Evolutionary conservation across 2,797 vertebrate genomes (phyloP), one percentile per base, ranked within the genome.

Genomic region (Meriones psammophilus): DNA sequence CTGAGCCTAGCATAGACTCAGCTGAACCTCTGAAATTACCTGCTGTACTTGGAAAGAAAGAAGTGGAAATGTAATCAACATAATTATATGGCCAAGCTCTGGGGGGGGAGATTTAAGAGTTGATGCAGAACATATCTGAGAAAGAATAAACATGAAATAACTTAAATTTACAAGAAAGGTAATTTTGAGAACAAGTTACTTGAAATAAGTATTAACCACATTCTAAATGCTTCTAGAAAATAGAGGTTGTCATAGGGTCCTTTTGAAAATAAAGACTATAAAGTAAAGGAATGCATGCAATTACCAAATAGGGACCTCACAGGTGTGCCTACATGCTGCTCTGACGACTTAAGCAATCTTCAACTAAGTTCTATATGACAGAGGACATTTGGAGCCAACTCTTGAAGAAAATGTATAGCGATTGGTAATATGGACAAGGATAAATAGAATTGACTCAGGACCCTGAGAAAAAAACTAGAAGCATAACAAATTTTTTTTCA

Each of bases 1-100:
- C 46, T 80, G 60, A 97, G 88, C 90, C 84, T 68, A 33, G 90
- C 77, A 93, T 77, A 93, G 90, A 83, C 36, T 83, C 33, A n/a
- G 91, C 91, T 76, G 15, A 20, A 80, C 90, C 90, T 96, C 96
- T 89, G 73, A 90, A 96, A 97, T 97, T 95, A 94, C 90, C 92
- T 92, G 68, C 71, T 85, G 64, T 36, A 84, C 71, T 97, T 96
- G 76, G 88, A 93, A 97, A 95, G 92, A 88, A 96, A 89, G 89
- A 94, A 92, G 42, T 96, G 42, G 60, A 33, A 87, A 94, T 73
- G 80, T 76, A 93, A 93, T 96, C 92, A 96, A 50, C 42, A 33
- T 94, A 97, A 97, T 97, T 97, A 94, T 42, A 95, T 79, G 88
- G 42, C 76, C 76, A 84, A 87, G 84, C 77, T 96, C 96, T 94